These are phyloP conservation scores for Agonopterix subpropinquella DNA, from an alignment of 2,888 invertebrate genomes.

Conservation along the genomic window DNA sequence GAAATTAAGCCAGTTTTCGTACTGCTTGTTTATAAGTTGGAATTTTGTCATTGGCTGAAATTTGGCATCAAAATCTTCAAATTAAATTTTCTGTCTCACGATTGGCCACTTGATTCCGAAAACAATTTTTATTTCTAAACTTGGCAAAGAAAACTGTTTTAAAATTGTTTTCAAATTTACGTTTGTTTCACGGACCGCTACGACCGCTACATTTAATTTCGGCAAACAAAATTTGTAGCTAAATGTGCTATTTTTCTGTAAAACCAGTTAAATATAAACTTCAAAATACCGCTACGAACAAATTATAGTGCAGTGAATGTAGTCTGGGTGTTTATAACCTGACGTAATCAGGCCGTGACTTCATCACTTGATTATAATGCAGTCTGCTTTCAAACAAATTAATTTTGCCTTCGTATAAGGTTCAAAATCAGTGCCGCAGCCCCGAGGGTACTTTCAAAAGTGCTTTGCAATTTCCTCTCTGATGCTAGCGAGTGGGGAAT, in stretches of 20 bases:
- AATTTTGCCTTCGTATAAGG: conserved; percentile 29
- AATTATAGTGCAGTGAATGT: conserved; percentile 14
- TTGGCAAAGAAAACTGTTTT: not conserved
- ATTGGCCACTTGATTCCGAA: not conserved
- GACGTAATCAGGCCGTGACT: conserved; percentile 67
- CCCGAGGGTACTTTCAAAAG: conserved; percentile 20
- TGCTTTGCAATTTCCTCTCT: conserved; percentile 24
- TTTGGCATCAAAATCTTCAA: too few relatives aligned
- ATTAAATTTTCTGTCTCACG: too few relatives aligned
- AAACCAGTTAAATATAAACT: not conserved
- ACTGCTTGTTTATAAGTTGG: too few relatives aligned
- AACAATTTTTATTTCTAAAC: not conserved
- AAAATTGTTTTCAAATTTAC: conserved; percentile 14
- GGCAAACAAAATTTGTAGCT: conserved; percentile 8
- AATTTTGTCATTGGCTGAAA: not conserved
- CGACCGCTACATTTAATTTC: conserved; percentile 8
- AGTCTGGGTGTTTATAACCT: conserved; percentile 22
- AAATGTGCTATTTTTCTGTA: conserved; percentile 4
- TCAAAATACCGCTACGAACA: conserved; percentile 5
- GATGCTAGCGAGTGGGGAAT: conserved; percentile 11
- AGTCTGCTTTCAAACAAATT: conserved; percentile 36
- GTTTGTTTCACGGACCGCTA: conserved; percentile 7
- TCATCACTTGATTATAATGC: conserved; percentile 41
- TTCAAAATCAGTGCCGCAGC: conserved; percentile 18
- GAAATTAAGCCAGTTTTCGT: conserved; percentile 4